Evolutionary conservation across 2,113 vertebrate genomes (phyloP).

Genomic region (Mesocricetus auratus): DNA sequence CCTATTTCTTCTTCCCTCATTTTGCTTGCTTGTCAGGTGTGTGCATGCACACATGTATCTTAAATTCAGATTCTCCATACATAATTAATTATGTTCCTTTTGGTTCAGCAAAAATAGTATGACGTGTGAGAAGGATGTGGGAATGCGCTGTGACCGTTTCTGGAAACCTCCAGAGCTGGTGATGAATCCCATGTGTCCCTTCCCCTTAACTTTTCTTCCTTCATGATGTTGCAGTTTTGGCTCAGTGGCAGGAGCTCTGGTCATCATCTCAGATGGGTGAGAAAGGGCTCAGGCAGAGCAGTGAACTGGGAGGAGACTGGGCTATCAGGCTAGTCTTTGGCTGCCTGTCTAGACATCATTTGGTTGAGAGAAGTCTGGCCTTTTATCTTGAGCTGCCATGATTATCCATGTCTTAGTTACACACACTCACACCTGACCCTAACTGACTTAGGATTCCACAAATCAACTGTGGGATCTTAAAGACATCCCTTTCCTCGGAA

Average conservation of each 20-base stretch:
- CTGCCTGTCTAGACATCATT: neutral
- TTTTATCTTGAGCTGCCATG: neutral
- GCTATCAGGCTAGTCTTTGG: neutral
- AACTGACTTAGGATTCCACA: neutral
- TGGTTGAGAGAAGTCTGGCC: neutral
- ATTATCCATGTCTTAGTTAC: neutral
- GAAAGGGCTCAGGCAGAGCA: neutral
- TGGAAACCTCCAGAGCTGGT: neutral
- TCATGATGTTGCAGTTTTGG: slow-evolving; percentile 4
- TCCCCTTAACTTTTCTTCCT: neutral
- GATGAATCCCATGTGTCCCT: neutral
- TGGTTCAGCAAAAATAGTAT: neutral
- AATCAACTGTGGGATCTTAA: neutral
- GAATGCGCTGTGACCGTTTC: neutral
- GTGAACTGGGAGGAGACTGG: neutral
- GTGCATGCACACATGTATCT: neutral
- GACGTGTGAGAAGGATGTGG: neutral
- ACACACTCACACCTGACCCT: neutral
- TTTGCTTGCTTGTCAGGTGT: neutral
- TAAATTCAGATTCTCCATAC: neutral
- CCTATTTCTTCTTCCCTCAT: neutral
- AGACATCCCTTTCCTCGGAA: neutral
- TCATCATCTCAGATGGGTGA: neutral
- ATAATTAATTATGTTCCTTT: neutral
- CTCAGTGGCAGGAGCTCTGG: neutral